phyloP scores from a whole-genome alignment of 1,140 invertebrate genomes.

The Formica exsecta region DNA sequence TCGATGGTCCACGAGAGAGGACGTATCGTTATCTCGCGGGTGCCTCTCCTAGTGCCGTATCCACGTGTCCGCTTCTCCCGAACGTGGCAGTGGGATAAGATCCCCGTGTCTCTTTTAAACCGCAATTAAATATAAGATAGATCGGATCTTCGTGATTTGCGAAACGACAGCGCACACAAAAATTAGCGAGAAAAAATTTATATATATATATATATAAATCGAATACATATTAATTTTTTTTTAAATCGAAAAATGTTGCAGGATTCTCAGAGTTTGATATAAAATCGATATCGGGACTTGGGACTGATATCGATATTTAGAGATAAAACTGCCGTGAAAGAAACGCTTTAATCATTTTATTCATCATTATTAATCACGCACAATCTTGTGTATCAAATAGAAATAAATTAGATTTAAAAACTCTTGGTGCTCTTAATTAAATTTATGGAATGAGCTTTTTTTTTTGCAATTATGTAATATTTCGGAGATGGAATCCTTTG shows the following conservation, averaged over 20 bases:
- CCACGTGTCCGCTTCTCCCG: slow-evolving; percentile 23
- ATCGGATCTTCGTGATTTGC: not conserved
- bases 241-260: not conserved
- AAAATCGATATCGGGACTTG: not conserved
- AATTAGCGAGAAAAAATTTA: not conserved
- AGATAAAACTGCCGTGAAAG: not conserved
- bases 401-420: slow-evolving; percentile 23
- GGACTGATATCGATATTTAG: not conserved
- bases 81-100: not conserved
- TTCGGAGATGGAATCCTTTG: not conserved
- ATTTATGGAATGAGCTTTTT: slow-evolving; percentile 14
- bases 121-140: not conserved
- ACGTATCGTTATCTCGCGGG: slow-evolving; percentile 43
- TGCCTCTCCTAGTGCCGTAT: slow-evolving; percentile 47
- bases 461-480: not conserved
- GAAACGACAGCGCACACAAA: not conserved
- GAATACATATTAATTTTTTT: no score
- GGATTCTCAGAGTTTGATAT: not conserved
- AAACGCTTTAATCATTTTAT: slow-evolving; percentile 26
- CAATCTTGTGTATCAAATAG: slow-evolving; percentile 20
- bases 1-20: slow-evolving; percentile 78
- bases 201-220: no score
- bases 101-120: not conserved
- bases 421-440: slow-evolving; percentile 10
- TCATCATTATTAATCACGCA: slow-evolving; percentile 15